These are phyloP conservation scores for Fratercula arctica DNA, from an alignment of 2,797 vertebrate species.

Conservation along the genomic window DNA sequence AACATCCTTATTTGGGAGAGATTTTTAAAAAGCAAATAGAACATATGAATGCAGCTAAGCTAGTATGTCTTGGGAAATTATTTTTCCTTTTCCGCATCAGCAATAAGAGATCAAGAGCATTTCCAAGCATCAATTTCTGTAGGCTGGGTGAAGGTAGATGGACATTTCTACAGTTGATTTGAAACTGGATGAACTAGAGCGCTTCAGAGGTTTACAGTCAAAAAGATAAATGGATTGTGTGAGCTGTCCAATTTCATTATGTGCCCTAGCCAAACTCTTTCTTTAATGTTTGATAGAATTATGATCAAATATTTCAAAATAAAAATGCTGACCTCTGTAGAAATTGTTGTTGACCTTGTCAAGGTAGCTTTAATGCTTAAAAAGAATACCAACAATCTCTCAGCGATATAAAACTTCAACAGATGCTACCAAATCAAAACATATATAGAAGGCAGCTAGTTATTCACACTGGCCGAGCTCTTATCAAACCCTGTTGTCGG, in stretches of 20 bases:
- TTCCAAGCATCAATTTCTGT: conserved; percentile 48
- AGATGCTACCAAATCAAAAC: conserved; percentile 41
- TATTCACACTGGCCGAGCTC: conserved; percentile 3
- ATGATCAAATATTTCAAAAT: conserved; percentile 65
- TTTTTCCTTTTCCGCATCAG: conserved; percentile 53
- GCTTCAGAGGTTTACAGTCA: conserved; percentile 46
- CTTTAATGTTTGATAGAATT: conserved; percentile 63
- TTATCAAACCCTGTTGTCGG: conserved; percentile 44
- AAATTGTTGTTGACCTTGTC: conserved; percentile 67
- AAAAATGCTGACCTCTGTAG: conserved; percentile 61
- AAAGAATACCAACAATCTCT: conserved; percentile 39
- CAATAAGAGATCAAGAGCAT: conserved; percentile 26
- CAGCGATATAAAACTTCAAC: conserved; percentile 51
- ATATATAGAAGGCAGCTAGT: conserved; percentile 48
- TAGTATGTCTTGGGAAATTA: conserved; percentile 23
- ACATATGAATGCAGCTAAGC: conserved; percentile 3
- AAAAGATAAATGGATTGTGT: conserved; percentile 66
- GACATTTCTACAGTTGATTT: conserved; percentile 68
- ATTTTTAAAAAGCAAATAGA: conserved; percentile 35
- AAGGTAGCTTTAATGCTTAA: conserved; percentile 35
- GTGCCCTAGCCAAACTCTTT: conserved; percentile 42
- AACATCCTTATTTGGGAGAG: background rate
- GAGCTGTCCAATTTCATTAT: conserved; percentile 69
- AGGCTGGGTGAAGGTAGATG: conserved; percentile 30
- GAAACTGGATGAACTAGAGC: conserved; percentile 58